Evolutionary conservation across 2,888 invertebrate species (phyloP).

Genomic region (Stomorhina lunata): DNA sequence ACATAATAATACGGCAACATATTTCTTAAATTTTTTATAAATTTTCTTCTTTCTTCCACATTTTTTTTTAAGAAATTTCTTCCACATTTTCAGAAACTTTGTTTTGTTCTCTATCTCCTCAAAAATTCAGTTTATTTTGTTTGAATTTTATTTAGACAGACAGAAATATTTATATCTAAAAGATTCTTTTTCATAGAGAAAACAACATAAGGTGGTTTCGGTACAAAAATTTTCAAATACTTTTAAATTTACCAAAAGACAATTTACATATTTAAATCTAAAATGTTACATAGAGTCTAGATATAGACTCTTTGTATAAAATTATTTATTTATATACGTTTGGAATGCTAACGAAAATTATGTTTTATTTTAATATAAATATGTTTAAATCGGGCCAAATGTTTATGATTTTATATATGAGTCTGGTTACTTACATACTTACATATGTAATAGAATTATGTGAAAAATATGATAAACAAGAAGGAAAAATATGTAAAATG

Average conservation of each 20-base stretch:
- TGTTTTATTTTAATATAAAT: conserved; percentile 29
- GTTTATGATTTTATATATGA: neutral
- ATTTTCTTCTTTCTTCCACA: neutral
- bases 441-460: conserved; percentile 52
- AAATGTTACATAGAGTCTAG: too few species aligned
- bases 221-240: too few species aligned
- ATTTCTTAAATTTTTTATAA: conserved; percentile 40
- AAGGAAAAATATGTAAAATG: conserved; percentile 21
- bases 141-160: conserved; percentile 37
- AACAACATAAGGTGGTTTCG: conserved; percentile 14
- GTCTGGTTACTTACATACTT: too few species aligned
- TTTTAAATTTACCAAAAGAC: too few species aligned
- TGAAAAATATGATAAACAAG: conserved; percentile 54
- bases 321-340: too few species aligned
- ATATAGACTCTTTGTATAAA: too few species aligned
- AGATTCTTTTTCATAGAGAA: neutral
- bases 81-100: neutral
- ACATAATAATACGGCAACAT: conserved; percentile 63
- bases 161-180: conserved; percentile 23
- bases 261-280: neutral
- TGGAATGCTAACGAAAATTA: neutral
- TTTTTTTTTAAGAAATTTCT: neutral
- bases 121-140: conserved; percentile 26
- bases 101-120: conserved; percentile 42
- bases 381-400: neutral